A percentile compares a stretch with the other conserved stretches of the same genome.
Conservation (phyloP, 1,140 invertebrate species). For the Diprion similis region DNA sequence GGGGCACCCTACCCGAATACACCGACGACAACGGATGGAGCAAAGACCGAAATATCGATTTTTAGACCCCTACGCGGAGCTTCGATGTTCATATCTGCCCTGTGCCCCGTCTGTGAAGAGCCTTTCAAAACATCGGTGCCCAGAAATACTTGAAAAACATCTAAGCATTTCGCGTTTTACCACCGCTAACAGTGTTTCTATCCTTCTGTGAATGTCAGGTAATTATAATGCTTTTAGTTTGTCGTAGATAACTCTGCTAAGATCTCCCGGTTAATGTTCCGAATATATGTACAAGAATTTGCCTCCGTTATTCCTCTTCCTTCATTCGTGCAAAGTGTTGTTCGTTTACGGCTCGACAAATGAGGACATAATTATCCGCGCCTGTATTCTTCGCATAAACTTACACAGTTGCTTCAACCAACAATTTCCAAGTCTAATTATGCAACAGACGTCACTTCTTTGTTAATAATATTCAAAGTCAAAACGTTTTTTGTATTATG, state of each 20-base stretch:
- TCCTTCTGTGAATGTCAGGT: background rate
- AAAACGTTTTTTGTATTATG: too few relatives aligned
- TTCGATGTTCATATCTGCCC: constrained; percentile 60
- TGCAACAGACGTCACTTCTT: too few relatives aligned
- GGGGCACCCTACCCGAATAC: constrained; percentile 50
- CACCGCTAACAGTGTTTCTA: too few relatives aligned
- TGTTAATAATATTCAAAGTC: too few relatives aligned
- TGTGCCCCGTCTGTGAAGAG: constrained; percentile 46
- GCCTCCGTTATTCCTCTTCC: too few relatives aligned
- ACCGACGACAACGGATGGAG: constrained; percentile 49
- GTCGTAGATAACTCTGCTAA: background rate
- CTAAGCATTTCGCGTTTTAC: background rate
- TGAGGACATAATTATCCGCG: too few relatives aligned
- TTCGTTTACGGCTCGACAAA: too few relatives aligned
- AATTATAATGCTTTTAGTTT: background rate
- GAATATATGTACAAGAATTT: too few relatives aligned
- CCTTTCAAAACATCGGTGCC: constrained; percentile 27
- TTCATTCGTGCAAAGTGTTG: too few relatives aligned
- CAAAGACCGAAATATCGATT: constrained; percentile 65
- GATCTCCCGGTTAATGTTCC: background rate
- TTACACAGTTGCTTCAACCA: too few relatives aligned
- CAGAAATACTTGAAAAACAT: constrained; percentile 13
- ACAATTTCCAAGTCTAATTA: too few relatives aligned
- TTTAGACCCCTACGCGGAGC: constrained; percentile 60
- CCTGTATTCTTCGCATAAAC: too few relatives aligned